Conservation (phyloP, 1,140 invertebrate species). For the Calephelis nemesis region DNA sequence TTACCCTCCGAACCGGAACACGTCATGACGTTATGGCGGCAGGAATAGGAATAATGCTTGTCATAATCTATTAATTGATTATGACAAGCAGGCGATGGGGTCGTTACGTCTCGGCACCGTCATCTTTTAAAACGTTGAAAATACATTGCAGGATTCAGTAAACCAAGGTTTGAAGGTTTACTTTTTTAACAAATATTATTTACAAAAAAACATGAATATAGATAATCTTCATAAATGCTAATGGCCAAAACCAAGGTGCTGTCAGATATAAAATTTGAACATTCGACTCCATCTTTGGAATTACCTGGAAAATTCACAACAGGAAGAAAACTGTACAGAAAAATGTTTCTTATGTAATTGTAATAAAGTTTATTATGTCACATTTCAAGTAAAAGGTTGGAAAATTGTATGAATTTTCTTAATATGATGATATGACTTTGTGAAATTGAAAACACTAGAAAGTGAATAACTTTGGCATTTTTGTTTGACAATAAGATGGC, state of each 20-base stretch:
- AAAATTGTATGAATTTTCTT: neutral
- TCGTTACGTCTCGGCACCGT: no score
- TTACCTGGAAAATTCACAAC: slow-evolving; percentile 9
- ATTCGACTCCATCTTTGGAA: slow-evolving; percentile 8
- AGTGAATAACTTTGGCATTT: no score
- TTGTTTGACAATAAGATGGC: no score
- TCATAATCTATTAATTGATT: no score
- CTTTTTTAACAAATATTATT: neutral
- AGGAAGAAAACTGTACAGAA: neutral
- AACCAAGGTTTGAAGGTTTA: no score
- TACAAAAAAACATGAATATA: slow-evolving; percentile 13
- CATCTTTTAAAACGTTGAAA: no score
- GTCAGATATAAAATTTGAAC: slow-evolving; percentile 16
- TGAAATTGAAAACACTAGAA: neutral
- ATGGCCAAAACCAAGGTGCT: slow-evolving; percentile 9
- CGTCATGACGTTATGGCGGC: no score
- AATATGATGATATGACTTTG: neutral
- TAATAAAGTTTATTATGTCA: neutral
- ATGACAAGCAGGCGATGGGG: no score
- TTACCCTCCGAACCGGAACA: no score
- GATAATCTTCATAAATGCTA: neutral
- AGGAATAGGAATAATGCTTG: no score
- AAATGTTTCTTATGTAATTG: neutral
- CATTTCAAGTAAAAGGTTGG: neutral
- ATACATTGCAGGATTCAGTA: no score